Base-by-base conservation (phyloP, 2,888 invertebrate species). In the Pterostichus niger region DNA sequence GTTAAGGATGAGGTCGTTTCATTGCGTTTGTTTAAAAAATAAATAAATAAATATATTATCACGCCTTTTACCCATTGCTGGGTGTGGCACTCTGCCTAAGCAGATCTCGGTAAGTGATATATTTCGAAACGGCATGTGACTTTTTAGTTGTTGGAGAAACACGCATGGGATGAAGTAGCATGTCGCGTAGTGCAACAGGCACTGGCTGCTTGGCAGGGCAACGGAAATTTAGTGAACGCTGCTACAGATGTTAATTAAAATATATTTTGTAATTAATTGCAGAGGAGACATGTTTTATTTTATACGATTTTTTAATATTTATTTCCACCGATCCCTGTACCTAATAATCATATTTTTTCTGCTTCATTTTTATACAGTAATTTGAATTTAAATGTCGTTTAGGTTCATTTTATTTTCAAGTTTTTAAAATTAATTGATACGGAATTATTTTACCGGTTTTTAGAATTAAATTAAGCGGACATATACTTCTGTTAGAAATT, bases 201-300 rank as follows among this genome's bases (percentile, higher is more conserved):
- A 13, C 13, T 59, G 17, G 31, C 59, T 64, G 49, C 10, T 10
- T 44, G 68, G 17, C 1, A n/a, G 49, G 64, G 33, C 35, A 64
- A 64, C 64, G 64, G 46, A 71, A 46, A 71, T 71, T 44, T 71
- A 71, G 44, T 71, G 44, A 71, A 11, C 64, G 46, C 17, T 24
- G 71, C 33, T 75, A 75, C 75, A 75, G 75, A 75, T 75, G 75
- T 75, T 75, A 75, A 75, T 75, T 75, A 75, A 75, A 75, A 75
- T 52, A 75, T 75, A 75, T 31, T 52, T 75, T 75, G 75, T 75
- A 75, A 75, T 75, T 75, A 75, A 71, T 71, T 71, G 71, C 46
- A 24, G 31, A 59, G 13, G 52, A 75, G 75, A 52, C 49, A 75
- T 40, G 52, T 52, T 52, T 75, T 75, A 75, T 33, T 75, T 75